Evolutionary conservation across 1,140 invertebrate species (phyloP).

Genomic region (Cotesia glomerata): DNA sequence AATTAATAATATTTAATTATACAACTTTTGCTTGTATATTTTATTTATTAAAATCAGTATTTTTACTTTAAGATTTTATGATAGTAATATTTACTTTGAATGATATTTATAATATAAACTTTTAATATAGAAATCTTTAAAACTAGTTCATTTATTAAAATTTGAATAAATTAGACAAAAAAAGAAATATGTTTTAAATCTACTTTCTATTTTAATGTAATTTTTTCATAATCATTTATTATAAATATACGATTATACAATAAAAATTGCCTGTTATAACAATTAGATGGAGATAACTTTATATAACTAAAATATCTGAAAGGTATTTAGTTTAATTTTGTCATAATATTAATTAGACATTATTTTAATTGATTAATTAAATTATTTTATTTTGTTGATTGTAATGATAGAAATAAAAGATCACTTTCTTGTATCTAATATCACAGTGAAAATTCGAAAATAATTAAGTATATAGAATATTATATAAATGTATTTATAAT

Average conservation of each 20-base stretch:
- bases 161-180: background rate
- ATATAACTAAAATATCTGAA: background rate
- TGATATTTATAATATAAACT: too few species aligned
- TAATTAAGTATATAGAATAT: conserved; percentile 13
- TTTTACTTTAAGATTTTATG: too few species aligned
- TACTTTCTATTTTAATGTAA: background rate
- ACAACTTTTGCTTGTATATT: background rate
- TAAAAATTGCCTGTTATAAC: conserved; percentile 44
- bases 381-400: background rate
- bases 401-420: conserved; percentile 1
- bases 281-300: background rate
- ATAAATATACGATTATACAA: conserved; percentile 56
- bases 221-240: conserved; percentile 50
- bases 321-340: background rate
- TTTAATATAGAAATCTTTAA: too few species aligned
- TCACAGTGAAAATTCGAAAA: conserved; percentile 31
- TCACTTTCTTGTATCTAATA: conserved; percentile 21
- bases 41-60: too few species aligned
- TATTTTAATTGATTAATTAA: background rate
- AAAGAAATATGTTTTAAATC: background rate
- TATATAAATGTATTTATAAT: background rate
- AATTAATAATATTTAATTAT: too few species aligned
- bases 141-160: too few species aligned
- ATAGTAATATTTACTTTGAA: too few species aligned
- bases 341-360: conserved; percentile 11